phyloP scores from a whole-genome alignment of 2,797 vertebrate species.

The Picus viridis region DNA sequence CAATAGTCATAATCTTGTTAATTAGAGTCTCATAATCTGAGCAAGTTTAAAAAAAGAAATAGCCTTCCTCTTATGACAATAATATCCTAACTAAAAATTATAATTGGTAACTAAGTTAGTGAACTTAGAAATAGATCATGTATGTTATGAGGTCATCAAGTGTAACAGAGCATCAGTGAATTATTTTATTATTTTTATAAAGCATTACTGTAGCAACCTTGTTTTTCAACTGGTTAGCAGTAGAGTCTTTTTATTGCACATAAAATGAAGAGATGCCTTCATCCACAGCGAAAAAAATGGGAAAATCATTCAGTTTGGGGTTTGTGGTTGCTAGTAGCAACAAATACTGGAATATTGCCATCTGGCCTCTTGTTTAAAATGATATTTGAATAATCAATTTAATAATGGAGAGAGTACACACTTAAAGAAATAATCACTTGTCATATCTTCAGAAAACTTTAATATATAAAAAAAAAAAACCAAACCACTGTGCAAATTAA shows the following conservation, averaged over 20 bases:
- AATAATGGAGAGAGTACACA: constrained; percentile 77
- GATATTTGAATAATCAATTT: constrained; percentile 85
- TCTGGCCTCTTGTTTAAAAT: constrained; percentile 81
- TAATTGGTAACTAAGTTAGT: constrained; percentile 58
- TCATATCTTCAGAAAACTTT: constrained; percentile 68
- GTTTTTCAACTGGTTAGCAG: constrained; percentile 60
- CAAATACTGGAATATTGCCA: constrained; percentile 84
- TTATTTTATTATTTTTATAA: constrained; percentile 55
- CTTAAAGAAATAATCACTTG: constrained; percentile 80
- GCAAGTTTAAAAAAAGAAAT: constrained; percentile 36
- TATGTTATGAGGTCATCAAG: constrained; percentile 70
- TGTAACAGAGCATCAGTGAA: constrained; percentile 51
- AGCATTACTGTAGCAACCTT: constrained; percentile 59
- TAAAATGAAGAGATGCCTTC: constrained; percentile 53
- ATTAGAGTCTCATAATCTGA: constrained; percentile 62
- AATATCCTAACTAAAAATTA: constrained; percentile 31
- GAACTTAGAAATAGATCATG: constrained; percentile 64
- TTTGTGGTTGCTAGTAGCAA: constrained; percentile 82
- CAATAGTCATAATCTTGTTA: constrained; percentile 46
- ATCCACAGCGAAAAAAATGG: constrained; percentile 31
- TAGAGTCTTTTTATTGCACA: constrained; percentile 25
- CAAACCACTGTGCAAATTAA: constrained; percentile 28
- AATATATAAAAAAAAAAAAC: constrained; percentile 48
- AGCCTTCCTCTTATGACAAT: constrained; percentile 59
- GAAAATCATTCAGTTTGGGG: constrained; percentile 76